These are phyloP conservation scores for Drosophila navojoa DNA, from an alignment of 1,140 invertebrate species.

Conservation along the genomic window DNA sequence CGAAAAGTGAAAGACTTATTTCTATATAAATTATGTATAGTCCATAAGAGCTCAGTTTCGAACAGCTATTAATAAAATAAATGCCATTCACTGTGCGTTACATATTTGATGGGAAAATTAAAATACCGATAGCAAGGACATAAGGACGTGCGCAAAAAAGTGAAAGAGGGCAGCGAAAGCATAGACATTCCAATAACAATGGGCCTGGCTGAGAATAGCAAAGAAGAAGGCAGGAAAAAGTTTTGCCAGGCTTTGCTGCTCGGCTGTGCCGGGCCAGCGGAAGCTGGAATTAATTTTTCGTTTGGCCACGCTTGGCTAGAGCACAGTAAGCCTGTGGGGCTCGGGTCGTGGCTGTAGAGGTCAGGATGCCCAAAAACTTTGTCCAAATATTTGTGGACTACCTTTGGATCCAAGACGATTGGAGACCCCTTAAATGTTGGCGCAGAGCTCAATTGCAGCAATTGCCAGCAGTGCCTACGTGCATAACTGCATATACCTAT, in stretches of 20 bases:
- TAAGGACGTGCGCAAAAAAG: neutral
- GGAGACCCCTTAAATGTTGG: constrained; percentile 24
- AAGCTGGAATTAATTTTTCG: constrained; percentile 53
- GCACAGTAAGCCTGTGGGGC: neutral
- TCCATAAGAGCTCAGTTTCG: neutral
- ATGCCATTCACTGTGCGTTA: neutral
- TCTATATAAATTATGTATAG: neutral
- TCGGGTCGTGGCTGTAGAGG: neutral
- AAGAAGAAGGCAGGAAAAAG: constrained; percentile 33
- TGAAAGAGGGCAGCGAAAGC: constrained; percentile 16
- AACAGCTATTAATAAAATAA: neutral
- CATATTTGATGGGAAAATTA: neutral
- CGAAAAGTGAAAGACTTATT: too few relatives aligned
- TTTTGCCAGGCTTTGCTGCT: constrained; percentile 24
- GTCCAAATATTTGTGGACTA: constrained; percentile 42
- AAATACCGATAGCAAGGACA: neutral
- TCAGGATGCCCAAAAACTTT: constrained; percentile 26
- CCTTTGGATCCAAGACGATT: constrained; percentile 27
- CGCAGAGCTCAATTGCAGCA: constrained; percentile 38
- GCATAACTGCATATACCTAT: neutral
- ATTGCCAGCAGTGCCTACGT: neutral
- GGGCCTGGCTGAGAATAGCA: constrained; percentile 40
- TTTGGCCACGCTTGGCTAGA: constrained; percentile 33
- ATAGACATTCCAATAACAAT: constrained; percentile 76
- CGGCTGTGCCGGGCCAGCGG: constrained; percentile 26